These are phyloP conservation scores for Odontocerum albicorne DNA, from an alignment of 2,888 invertebrate species.

Conservation along the genomic window DNA sequence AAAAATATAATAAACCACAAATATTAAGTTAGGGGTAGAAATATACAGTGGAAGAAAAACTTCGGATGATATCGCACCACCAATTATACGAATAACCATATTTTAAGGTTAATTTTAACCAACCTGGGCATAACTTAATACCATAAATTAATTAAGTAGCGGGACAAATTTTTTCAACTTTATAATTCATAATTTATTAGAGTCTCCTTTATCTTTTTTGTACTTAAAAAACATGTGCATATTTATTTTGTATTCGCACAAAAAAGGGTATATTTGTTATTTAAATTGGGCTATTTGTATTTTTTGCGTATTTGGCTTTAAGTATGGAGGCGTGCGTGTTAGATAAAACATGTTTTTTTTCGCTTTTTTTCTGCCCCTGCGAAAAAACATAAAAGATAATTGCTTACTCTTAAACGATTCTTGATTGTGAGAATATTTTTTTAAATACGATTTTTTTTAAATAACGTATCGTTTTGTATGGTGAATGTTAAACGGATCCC, in stretches of 20 bases:
- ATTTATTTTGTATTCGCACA: conserved; percentile 27
- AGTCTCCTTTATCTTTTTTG: conserved; percentile 21
- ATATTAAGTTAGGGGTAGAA: too few relatives aligned
- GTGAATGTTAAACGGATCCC: background rate
- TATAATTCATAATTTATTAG: conserved; percentile 35
- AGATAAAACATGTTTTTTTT: conserved; percentile 19
- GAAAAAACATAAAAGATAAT: conserved; percentile 10
- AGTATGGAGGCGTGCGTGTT: conserved; percentile 21
- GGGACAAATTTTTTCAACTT: conserved; percentile 50
- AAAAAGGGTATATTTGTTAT: conserved; percentile 33
- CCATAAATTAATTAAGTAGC: conserved; percentile 60
- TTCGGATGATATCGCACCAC: background rate
- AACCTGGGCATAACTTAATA: conserved; percentile 36
- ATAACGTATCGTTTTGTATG: conserved; percentile 7
- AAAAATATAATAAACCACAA: too few relatives aligned
- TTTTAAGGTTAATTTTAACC: conserved; percentile 35
- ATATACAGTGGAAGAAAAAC: background rate
- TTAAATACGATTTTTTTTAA: background rate
- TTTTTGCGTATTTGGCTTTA: conserved; percentile 27
- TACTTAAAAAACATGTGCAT: conserved; percentile 29
- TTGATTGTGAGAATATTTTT: conserved; percentile 24
- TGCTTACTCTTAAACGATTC: conserved; percentile 24
- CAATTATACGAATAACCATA: conserved; percentile 20
- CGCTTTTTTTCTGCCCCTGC: conserved; percentile 16
- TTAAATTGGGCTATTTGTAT: conserved; percentile 34